Base-by-base conservation (phyloP, 2,797 vertebrate species). In the Malurus splendens region DNA sequence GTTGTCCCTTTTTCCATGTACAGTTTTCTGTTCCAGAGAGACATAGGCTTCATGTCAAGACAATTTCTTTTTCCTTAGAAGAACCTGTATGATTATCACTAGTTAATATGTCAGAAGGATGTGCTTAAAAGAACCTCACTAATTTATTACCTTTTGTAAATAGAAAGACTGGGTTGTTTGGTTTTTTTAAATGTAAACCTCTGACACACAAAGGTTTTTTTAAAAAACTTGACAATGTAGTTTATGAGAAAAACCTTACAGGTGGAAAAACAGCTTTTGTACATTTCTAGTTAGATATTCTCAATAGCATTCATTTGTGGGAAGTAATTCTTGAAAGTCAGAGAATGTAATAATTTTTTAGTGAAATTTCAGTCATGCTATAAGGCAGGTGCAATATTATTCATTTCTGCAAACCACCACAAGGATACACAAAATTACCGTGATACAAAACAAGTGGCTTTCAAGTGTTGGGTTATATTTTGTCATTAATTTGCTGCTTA, bases 131-230 rank as follows among this genome's bases (percentile, higher is more conserved):
- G 65, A 84, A 89, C 59, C 24, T 90, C 73, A 86, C 57, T 84
- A 84, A 91, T 89, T 88, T 93, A 75, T 94, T 87, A 81, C 78
- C 50, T 27, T 30, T 10, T 39, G 92, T 93, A 91, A 87, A 87
- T 72, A 85, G 92, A 78, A 70, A 28, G 61, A 93, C 87, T 91
- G 73, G 8, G 0, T 41, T 57, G 61, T 5, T 36, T 89, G 47
- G 20, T 2, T 32, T 93, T 85, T 93, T 91, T 90, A 62, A 57
- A 72, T n/a, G 57, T 82, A 50, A 87, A 68, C 59, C 38, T 90
- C 78, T 74, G 64, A 73, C 56, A 44, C 36, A 32, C 44, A 70
- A 19, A 41, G 25, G 48, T 85, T 72, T 92, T 92, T 92, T 91
- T 78, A 12, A 85, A 68, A 88, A 91, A 68, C 55, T 72, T 90